Conservation (phyloP, 2,888 invertebrate species). For the Lasioglossum marginatum region DNA sequence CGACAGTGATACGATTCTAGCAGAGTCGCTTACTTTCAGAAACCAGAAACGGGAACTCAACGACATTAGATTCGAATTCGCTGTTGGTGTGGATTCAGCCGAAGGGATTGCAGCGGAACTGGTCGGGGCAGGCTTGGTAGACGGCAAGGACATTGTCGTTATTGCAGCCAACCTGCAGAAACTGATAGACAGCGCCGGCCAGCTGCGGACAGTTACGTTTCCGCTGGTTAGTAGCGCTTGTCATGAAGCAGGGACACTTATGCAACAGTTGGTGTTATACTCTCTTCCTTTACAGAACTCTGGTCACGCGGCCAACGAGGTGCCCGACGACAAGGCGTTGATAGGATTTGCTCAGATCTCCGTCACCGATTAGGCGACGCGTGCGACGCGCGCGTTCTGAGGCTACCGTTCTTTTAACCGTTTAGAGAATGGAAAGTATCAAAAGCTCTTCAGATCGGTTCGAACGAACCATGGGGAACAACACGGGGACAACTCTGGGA, state of each 20-base stretch:
- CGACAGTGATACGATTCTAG: neutral
- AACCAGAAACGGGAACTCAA: constrained; percentile 96
- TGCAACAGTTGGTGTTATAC: too few relatives aligned
- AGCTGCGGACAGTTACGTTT: constrained; percentile 93
- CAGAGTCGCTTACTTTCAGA: constrained; percentile 84
- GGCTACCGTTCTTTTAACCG: constrained; percentile 68
- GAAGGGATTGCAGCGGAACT: constrained; percentile 97
- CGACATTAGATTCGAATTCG: constrained; percentile 99
- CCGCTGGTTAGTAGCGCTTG: constrained; percentile 87
- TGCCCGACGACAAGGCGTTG: constrained; percentile 96
- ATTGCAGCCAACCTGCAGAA: constrained; percentile 97
- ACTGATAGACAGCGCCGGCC: constrained; percentile 91
- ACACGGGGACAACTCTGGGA: constrained; percentile 16
- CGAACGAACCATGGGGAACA: neutral
- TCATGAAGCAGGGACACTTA: too few relatives aligned
- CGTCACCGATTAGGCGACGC: constrained; percentile 90
- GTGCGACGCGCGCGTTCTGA: constrained; percentile 56
- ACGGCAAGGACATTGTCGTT: constrained; percentile 95
- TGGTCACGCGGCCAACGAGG: constrained; percentile 90
- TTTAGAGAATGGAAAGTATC: constrained; percentile 54
- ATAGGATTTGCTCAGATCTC: constrained; percentile 99
- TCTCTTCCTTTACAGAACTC: constrained; percentile 86
- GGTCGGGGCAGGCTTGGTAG: constrained; percentile 97
- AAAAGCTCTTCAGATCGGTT: constrained; percentile 38
- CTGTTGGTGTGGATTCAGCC: constrained; percentile 94